phyloP scores from a whole-genome alignment of 1,140 invertebrate genomes.

The Platorchestia sp. region DNA sequence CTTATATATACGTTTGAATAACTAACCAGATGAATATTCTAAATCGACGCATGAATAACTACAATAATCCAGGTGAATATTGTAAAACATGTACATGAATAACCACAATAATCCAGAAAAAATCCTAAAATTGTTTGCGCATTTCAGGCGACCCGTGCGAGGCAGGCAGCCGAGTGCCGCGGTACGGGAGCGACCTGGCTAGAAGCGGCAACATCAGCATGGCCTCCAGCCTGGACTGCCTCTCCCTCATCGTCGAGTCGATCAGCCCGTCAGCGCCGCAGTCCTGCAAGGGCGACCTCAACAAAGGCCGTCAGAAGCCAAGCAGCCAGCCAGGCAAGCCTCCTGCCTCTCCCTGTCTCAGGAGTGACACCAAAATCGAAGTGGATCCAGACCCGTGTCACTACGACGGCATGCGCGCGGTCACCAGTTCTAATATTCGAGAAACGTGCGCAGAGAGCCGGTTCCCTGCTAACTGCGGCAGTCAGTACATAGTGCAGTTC shows the following conservation, averaged over 20 bases:
- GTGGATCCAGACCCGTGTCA: background rate
- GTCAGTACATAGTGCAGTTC: conserved; percentile 8
- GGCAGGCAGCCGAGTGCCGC: background rate
- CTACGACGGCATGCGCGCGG: background rate
- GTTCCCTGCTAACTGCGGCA: background rate
- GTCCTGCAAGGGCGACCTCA: background rate
- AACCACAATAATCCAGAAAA: too few species aligned
- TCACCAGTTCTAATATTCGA: background rate
- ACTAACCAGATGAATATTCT: too few species aligned
- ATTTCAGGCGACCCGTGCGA: background rate
- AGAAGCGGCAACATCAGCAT: conserved; percentile 58
- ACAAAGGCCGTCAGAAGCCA: background rate
- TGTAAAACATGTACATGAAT: too few species aligned
- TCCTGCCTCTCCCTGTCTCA: background rate
- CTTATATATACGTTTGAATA: too few species aligned
- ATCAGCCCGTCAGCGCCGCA: conserved; percentile 70
- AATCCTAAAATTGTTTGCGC: background rate
- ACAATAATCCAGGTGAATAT: too few species aligned
- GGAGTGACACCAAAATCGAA: background rate
- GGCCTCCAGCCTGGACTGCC: conserved; percentile 73
- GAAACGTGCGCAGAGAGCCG: background rate
- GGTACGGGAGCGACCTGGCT: background rate
- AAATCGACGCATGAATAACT: too few species aligned
- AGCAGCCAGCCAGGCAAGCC: background rate
- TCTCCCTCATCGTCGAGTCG: conserved; percentile 74